These are phyloP conservation scores for Cheirogaleus medius DNA, from an alignment of 2,113 vertebrate species.

Conservation along the genomic window DNA sequence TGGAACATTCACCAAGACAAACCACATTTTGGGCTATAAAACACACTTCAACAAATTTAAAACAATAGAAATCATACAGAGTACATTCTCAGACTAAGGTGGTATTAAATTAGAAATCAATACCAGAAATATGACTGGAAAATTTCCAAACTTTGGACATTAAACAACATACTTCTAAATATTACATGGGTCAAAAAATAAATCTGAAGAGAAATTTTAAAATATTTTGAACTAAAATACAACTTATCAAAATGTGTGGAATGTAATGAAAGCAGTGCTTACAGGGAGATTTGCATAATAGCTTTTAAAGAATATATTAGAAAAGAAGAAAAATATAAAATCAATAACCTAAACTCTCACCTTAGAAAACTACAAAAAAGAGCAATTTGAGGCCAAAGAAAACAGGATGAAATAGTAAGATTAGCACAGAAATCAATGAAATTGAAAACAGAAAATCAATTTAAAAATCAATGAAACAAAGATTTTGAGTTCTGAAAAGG, in stretches of 20 bases:
- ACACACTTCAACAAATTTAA: background rate
- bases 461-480: background rate
- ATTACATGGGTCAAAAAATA: background rate
- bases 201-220: background rate
- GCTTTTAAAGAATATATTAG: background rate
- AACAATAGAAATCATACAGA: background rate
- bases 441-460: background rate
- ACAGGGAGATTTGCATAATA: background rate
- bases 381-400: background rate
- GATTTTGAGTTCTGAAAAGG: background rate
- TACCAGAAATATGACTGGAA: background rate
- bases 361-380: background rate
- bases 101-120: background rate
- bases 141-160: background rate
- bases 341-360: background rate
- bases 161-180: background rate
- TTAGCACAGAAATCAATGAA: background rate
- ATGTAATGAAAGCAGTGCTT: background rate
- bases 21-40: background rate
- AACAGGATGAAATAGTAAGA: background rate
- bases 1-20: background rate
- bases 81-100: background rate
- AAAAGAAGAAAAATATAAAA: background rate
- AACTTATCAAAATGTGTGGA: background rate
- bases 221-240: background rate